These are phyloP conservation scores for Panthera uncia DNA, from an alignment of 2,113 vertebrate species.

Conservation along the genomic window DNA sequence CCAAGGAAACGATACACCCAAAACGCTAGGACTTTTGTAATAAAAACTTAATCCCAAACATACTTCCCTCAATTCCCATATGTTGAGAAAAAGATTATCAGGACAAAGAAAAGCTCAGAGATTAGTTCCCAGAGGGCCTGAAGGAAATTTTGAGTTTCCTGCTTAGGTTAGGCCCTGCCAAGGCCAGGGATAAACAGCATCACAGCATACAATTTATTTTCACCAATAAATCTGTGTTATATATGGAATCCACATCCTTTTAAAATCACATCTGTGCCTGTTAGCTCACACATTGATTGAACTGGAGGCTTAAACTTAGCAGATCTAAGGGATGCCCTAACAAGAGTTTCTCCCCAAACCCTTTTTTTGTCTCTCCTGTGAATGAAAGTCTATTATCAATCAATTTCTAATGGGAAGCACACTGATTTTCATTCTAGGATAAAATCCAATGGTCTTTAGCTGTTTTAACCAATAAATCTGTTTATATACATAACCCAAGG, in stretches of 20 bases:
- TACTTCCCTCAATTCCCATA: neutral
- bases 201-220: neutral
- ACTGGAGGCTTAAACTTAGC: neutral
- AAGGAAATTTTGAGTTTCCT: neutral
- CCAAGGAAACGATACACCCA: neutral
- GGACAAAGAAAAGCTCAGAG: neutral
- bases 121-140: neutral
- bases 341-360: neutral
- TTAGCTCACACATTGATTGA: neutral
- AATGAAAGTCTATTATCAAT: neutral
- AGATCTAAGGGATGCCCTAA: neutral
- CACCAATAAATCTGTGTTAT: neutral
- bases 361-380: neutral
- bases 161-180: neutral
- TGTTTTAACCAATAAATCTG: neutral
- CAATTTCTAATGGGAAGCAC: neutral
- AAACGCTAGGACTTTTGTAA: neutral
- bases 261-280: neutral
- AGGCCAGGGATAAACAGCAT: neutral
- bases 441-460: neutral
- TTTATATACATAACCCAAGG: neutral
- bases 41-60: constrained; percentile 10
- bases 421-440: neutral
- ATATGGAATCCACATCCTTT: neutral
- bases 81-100: constrained; percentile 22